phyloP scores from a whole-genome alignment of 2,888 invertebrate species.

The Nudaria mundana region DNA sequence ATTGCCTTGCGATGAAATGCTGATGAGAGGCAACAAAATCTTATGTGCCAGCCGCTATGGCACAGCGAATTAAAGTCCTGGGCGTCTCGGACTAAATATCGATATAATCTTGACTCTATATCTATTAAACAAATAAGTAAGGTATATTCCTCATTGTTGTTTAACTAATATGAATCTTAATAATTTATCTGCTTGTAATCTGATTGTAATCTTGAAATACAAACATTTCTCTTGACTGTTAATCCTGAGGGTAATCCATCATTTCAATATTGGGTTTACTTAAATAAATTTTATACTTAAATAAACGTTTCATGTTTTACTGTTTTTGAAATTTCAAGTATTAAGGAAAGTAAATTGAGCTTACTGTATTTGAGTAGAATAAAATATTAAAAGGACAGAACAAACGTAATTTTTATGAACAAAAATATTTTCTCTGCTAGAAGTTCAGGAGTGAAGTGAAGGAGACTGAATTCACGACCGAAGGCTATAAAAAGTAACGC shows the following conservation, averaged over 20 bases:
- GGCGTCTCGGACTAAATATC: too few relatives aligned
- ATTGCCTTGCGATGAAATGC: too few relatives aligned
- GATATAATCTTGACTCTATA: too few relatives aligned
- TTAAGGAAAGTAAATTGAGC: constrained; percentile 16
- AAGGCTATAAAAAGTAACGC: constrained; percentile 53
- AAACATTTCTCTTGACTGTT: background rate
- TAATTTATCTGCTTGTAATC: background rate
- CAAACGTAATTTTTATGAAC: constrained; percentile 10
- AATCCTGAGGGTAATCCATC: background rate
- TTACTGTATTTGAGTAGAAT: constrained; percentile 16
- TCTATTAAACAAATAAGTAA: too few relatives aligned
- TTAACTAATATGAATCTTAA: too few relatives aligned
- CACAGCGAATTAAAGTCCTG: too few relatives aligned
- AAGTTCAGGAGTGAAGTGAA: constrained; percentile 22
- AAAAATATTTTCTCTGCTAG: constrained; percentile 23
- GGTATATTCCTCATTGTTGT: too few relatives aligned
- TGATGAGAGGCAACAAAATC: too few relatives aligned
- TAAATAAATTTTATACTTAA: constrained; percentile 22
- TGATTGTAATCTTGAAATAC: background rate
- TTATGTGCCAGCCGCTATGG: too few relatives aligned
- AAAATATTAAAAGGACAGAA: constrained; percentile 11
- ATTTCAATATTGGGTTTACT: constrained; percentile 12
- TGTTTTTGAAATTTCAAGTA: constrained; percentile 32
- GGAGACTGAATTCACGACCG: constrained; percentile 38
- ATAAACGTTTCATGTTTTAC: constrained; percentile 29